Evolutionary conservation across 1,140 invertebrate species (phyloP).

Genomic region (Brachionus calyciflorus): DNA sequence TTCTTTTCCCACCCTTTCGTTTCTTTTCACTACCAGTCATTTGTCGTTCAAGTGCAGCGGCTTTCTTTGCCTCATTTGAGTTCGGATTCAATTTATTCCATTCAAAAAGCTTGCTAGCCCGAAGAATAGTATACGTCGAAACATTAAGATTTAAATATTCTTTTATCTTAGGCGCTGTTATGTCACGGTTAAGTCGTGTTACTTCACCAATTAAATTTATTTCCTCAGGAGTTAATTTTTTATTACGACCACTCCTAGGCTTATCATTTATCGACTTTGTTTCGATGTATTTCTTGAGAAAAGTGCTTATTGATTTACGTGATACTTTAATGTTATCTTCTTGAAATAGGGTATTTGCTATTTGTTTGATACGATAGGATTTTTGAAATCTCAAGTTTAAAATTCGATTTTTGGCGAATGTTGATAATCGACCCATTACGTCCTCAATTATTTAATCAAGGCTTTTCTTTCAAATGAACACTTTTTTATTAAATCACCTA

Average conservation of each 20-base stretch:
- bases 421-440: constrained; percentile 46
- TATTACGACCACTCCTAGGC: constrained; percentile 36
- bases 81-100: constrained; percentile 46
- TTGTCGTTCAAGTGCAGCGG: constrained; percentile 43
- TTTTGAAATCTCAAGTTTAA: constrained; percentile 38
- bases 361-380: constrained; percentile 42
- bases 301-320: constrained; percentile 42
- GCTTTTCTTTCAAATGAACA: no score
- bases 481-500: constrained; percentile 22
- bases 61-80: constrained; percentile 44
- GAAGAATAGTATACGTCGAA: constrained; percentile 35
- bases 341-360: constrained; percentile 31
- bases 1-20: constrained; percentile 8
- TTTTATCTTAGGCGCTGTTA: constrained; percentile 45
- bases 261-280: constrained; percentile 45
- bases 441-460: no score
- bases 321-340: constrained; percentile 46
- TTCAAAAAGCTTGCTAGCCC: constrained; percentile 46
- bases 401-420: constrained; percentile 45
- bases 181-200: constrained; percentile 32
- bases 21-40: constrained; percentile 38
- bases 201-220: constrained; percentile 44
- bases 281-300: constrained; percentile 45
- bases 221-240: constrained; percentile 41
- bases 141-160: constrained; percentile 42